A percentile compares a stretch with the other conserved stretches of the same genome.
Conservation (phyloP, 2,113 vertebrate species). For the Cyprinodon brontotheroides region DNA sequence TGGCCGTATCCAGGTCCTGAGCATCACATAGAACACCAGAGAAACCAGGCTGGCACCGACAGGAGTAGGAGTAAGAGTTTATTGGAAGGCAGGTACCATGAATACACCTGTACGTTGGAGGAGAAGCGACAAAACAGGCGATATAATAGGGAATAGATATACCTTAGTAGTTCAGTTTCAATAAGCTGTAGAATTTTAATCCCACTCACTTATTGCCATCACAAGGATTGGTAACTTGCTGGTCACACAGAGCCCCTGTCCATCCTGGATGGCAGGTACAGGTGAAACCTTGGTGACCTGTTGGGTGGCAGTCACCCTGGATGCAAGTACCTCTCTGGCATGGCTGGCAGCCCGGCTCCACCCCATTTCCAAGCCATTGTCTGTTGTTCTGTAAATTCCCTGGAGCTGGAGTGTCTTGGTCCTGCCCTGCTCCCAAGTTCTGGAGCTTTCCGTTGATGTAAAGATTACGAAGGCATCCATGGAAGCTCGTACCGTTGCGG, state of each 20-base stretch:
- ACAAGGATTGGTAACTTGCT: slow-evolving; percentile 92
- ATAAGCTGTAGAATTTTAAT: not conserved
- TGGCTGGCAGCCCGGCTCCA: slow-evolving; percentile 93
- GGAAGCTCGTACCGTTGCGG: slow-evolving; percentile 92
- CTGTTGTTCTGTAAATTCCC: slow-evolving; percentile 53
- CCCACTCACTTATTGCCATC: slow-evolving; percentile 94
- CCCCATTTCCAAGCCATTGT: slow-evolving; percentile 89
- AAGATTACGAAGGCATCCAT: slow-evolving; percentile 92
- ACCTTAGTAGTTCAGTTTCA: not conserved
- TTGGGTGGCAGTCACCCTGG: slow-evolving; percentile 90
- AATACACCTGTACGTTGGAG: slow-evolving; percentile 83
- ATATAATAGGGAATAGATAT: not conserved
- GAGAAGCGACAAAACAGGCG: slow-evolving; percentile 13
- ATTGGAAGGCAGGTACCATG: slow-evolving; percentile 94
- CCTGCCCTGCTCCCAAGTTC: slow-evolving; percentile 87
- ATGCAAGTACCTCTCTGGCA: slow-evolving; percentile 90
- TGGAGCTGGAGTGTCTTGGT: slow-evolving; percentile 78
- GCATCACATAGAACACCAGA: slow-evolving; percentile 93
- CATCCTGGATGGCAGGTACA: slow-evolving; percentile 95
- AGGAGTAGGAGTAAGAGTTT: slow-evolving; percentile 98
- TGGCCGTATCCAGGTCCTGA: slow-evolving; percentile 84
- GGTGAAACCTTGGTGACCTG: slow-evolving; percentile 88
- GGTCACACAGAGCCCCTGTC: slow-evolving; percentile 89
- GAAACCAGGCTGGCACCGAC: slow-evolving; percentile 93
- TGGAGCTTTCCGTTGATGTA: slow-evolving; percentile 96